Evolutionary conservation across 2,113 vertebrate genomes (phyloP), one percentile per base, ranked within the genome.

Genomic region (Barbus barbus): DNA sequence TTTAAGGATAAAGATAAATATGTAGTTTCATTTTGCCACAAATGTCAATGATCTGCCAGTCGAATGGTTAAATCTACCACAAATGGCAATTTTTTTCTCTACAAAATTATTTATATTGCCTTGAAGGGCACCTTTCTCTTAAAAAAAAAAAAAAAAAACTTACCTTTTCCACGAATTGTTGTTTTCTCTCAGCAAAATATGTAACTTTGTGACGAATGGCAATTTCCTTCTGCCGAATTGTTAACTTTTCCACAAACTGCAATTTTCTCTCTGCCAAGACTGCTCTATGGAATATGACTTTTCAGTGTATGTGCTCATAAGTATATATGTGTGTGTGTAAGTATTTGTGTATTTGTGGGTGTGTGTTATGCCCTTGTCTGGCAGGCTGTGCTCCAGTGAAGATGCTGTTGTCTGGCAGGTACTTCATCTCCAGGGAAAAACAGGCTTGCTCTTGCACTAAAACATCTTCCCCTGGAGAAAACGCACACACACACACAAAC

Each of bases 341-440:
- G 60, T 20, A 18, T 79, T 58, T 41, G 56, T 63, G 36, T 48
- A 44, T 26, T 61, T 65, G 26, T 71, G 46, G 46, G 79, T 31
- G 65, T 65, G 38, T 80, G 58, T 80, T 63, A 31, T 65, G 41
- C 65, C 63, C 80, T 71, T 82, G 80, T 82, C 80, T 82, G 80
- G 61, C 60, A 82, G 65, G 80, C 48, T 82, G 80, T 82, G 80
- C 80, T 82, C 65, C 65, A 82, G 44, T 82, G 80, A 82, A 82
- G 80, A 71, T 82, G 80, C 63, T 71, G 80, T 82, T 82, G 80
- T 82, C 46, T 82, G 80, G 65, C 80, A 82, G 80, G 46, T 82
- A 71, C 65, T 82, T 82, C 48, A 82, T 82, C 80, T 82, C 80
- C 46, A 82, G 80, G 80, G 80, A 82, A 33, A 82, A 82, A 82